Percentiles rank a stretch among this genome's conserved stretches.
Evolutionary conservation across 1,140 invertebrate species (phyloP).

Genomic region (Heliothis subflexa): DNA sequence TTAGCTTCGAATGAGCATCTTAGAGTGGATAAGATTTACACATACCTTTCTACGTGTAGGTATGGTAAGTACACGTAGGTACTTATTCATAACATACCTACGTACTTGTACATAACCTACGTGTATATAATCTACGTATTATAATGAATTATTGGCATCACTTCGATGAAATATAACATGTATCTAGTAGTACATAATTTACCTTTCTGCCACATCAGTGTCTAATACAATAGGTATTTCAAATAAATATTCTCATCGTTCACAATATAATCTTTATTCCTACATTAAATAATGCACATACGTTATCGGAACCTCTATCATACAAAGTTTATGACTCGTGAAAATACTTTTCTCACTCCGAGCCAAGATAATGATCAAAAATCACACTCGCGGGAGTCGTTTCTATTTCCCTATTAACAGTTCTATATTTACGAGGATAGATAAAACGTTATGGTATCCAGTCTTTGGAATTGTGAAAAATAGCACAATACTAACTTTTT

Average conservation of each 20-base stretch:
- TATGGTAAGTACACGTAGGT: too few relatives aligned
- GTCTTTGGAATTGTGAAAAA: background rate
- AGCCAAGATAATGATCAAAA: constrained; percentile 38
- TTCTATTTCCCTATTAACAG: constrained; percentile 37
- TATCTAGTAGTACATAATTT: background rate
- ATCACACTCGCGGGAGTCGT: constrained; percentile 18
- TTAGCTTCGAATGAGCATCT: too few relatives aligned
- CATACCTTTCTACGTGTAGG: too few relatives aligned
- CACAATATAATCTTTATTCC: background rate
- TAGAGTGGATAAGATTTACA: too few relatives aligned
- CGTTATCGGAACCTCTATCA: constrained; percentile 37
- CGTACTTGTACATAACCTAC: too few relatives aligned
- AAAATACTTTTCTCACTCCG: constrained; percentile 35
- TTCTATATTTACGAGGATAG: constrained; percentile 24
- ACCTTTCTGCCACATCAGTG: too few relatives aligned
- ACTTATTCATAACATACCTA: background rate
- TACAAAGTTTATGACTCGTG: constrained; percentile 35
- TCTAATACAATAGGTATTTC: too few relatives aligned
- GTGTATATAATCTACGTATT: too few relatives aligned
- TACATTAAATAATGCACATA: constrained; percentile 28
- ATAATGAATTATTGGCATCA: too few relatives aligned
- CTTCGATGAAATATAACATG: too few relatives aligned
- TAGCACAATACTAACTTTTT: background rate
- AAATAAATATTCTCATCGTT: constrained; percentile 1
- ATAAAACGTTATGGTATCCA: background rate